These are phyloP conservation scores for Atherinomorus stipes DNA, from an alignment of 2,113 vertebrate species.

Conservation along the genomic window DNA sequence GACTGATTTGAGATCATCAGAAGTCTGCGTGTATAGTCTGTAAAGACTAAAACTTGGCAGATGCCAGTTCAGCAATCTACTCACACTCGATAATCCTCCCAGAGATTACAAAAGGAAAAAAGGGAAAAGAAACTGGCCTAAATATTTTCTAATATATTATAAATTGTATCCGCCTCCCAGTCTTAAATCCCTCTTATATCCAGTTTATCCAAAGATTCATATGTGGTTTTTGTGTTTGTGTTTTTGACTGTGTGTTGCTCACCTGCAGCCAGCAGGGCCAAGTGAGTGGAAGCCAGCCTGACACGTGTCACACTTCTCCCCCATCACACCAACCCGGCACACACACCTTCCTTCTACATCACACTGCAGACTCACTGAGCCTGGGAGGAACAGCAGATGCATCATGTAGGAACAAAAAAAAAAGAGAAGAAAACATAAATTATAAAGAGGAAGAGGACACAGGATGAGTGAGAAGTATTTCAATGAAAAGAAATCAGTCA, in stretches of 20 bases:
- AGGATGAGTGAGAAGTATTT: neutral
- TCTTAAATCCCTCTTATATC: neutral
- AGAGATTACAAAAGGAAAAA: neutral
- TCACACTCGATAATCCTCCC: neutral
- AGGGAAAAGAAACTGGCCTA: no score
- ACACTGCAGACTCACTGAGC: conserved; percentile 89
- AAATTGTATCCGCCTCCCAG: no score
- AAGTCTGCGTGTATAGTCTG: neutral
- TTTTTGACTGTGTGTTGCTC: conserved; percentile 43
- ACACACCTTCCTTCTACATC: conserved; percentile 83
- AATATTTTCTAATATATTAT: no score
- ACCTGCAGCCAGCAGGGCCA: conserved; percentile 93
- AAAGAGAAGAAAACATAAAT: neutral
- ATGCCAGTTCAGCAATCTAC: neutral
- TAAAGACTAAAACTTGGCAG: neutral
- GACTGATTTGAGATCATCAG: no score
- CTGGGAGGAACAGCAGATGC: conserved; percentile 63
- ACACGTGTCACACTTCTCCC: conserved; percentile 92
- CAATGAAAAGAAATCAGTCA: neutral
- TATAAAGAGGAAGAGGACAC: neutral
- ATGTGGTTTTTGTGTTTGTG: neutral
- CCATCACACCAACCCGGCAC: conserved; percentile 87
- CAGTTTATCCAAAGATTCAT: neutral
- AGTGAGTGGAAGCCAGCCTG: conserved; percentile 90
- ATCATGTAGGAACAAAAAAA: conserved; percentile 5